A percentile compares a stretch with the other conserved stretches of the same genome.
Conservation (phyloP, 1,140 invertebrate genomes). For the Ceratina australensis region DNA sequence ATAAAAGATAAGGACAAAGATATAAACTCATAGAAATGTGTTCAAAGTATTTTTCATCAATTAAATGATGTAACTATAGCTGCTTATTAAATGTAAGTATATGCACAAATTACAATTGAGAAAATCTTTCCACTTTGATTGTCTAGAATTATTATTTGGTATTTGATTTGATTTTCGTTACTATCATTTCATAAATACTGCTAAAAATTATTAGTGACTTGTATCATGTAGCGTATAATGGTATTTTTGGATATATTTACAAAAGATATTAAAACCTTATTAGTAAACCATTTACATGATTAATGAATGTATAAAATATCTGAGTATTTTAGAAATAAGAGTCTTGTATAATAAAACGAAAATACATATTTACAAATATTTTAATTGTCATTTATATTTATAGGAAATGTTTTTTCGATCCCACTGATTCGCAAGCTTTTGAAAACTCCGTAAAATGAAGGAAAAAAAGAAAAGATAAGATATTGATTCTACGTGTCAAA, state of each 20-base stretch:
- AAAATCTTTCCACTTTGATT: slow-evolving; percentile 4
- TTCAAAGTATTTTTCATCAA: background rate
- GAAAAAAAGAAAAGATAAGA: too few species aligned
- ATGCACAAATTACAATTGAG: background rate
- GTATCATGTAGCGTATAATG: background rate
- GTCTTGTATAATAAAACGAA: slow-evolving; percentile 32
- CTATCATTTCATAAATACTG: background rate
- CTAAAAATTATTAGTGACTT: slow-evolving; percentile 22
- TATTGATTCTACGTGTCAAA: too few species aligned
- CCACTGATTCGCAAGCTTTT: too few species aligned
- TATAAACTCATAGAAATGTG: background rate
- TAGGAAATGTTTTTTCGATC: too few species aligned
- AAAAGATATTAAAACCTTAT: slow-evolving; percentile 26
- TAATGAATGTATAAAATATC: slow-evolving; percentile 37
- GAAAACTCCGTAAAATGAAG: too few species aligned
- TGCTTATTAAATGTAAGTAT: slow-evolving; percentile 6
- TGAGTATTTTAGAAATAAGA: slow-evolving; percentile 25
- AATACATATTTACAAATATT: slow-evolving; percentile 1
- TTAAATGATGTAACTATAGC: background rate
- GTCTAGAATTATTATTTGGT: background rate
- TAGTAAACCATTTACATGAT: slow-evolving; percentile 7
- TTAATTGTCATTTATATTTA: background rate
- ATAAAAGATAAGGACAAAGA: background rate
- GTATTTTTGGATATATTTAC: slow-evolving; percentile 47
- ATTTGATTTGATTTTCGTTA: background rate